These are phyloP conservation scores for Bucco capensis DNA, from an alignment of 2,113 vertebrate species.

Conservation along the genomic window DNA sequence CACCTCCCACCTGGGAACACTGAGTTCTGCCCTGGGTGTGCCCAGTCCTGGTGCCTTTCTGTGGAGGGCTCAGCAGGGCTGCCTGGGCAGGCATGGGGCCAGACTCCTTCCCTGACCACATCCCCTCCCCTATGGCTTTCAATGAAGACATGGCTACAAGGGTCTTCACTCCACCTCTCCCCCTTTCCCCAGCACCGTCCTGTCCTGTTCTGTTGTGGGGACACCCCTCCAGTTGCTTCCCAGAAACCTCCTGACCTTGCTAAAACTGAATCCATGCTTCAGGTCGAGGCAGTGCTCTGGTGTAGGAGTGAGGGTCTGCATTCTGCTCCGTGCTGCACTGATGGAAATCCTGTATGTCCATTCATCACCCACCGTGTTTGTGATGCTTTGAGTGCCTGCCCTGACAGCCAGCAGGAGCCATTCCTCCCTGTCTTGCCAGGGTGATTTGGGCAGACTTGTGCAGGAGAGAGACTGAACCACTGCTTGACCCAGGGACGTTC, in stretches of 20 bases:
- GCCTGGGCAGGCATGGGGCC: accelerated
- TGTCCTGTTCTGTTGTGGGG: accelerated
- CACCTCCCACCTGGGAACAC: background rate
- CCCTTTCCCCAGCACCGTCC: background rate
- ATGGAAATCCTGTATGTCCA: accelerated
- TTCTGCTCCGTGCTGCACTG: background rate
- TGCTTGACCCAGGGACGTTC: background rate
- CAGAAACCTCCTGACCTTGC: accelerated
- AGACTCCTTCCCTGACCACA: accelerated
- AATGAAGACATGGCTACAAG: accelerated
- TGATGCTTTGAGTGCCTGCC: background rate
- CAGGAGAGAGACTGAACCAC: background rate
- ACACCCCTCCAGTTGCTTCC: background rate
- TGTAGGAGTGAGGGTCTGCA: background rate
- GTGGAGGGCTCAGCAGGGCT: background rate
- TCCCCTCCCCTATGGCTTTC: accelerated
- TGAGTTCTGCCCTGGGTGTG: background rate
- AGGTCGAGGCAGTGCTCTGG: accelerated
- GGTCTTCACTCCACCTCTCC: background rate
- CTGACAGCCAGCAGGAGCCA: background rate
- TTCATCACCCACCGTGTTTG: background rate
- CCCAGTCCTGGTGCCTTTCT: background rate
- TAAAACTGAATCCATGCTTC: background rate
- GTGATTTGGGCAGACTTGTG: accelerated
- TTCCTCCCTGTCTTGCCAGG: background rate